These are phyloP conservation scores for Hemistola chrysoprasaria DNA, from an alignment of 2,888 invertebrate species.

Conservation along the genomic window DNA sequence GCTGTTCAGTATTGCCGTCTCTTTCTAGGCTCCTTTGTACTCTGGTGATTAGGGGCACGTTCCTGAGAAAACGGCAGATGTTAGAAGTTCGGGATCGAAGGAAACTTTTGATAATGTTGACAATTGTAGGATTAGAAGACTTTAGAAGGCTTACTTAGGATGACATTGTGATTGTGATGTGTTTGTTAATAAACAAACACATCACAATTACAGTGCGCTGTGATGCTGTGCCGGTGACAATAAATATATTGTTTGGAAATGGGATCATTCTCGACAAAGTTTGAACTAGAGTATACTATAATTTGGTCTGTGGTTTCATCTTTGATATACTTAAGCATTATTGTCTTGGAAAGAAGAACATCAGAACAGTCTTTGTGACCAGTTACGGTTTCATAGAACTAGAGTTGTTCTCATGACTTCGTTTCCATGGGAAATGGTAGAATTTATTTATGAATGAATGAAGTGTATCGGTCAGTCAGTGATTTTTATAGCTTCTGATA, in stretches of 20 bases:
- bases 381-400: no score
- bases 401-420: no score
- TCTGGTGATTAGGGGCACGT: constrained; percentile 74
- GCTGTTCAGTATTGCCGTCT: constrained; percentile 33
- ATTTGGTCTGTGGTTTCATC: not conserved
- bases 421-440: no score
- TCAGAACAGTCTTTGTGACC: no score
- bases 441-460: no score
- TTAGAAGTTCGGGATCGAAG: constrained; percentile 61
- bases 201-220: constrained; percentile 6
- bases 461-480: no score
- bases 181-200: constrained; percentile 33
- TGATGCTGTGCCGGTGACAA: constrained; percentile 29
- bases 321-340: no score
- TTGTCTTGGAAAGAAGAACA: no score
- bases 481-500: no score
- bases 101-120: constrained; percentile 59
- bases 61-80: constrained; percentile 80
- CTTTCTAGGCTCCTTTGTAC: constrained; percentile 59
- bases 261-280: no score
- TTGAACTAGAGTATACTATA: constrained; percentile 9
- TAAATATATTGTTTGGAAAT: no score
- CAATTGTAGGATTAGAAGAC: constrained; percentile 44
- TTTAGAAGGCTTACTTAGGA: constrained; percentile 41
- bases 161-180: constrained; percentile 3